Evolutionary conservation across 30 jellyfish, hydroid and myxozoan species (phyloP).

Genomic region (Turritopsis dohrnii): DNA sequence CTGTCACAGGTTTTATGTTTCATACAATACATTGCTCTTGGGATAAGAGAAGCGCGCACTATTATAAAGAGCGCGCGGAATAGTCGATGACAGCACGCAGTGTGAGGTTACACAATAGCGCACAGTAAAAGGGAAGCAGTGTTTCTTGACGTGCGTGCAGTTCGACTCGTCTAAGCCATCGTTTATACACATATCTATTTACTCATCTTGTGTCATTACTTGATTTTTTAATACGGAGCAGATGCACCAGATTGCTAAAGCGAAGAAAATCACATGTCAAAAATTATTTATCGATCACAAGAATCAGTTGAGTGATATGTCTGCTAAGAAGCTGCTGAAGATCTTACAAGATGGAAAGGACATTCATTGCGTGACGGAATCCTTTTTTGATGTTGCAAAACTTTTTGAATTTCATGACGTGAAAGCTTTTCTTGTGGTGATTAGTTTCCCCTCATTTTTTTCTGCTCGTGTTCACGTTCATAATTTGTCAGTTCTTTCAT

Average conservation of each 20-base stretch:
- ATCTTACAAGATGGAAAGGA: constrained; percentile 47
- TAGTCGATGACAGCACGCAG: too few species aligned
- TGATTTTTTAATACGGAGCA: background rate
- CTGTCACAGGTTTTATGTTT: too few species aligned
- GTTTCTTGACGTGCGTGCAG: too few species aligned
- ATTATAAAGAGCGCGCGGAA: too few species aligned
- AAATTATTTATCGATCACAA: constrained; percentile 40
- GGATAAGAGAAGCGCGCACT: too few species aligned
- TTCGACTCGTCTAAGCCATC: too few species aligned
- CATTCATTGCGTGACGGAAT: constrained; percentile 33
- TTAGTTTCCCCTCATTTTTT: background rate
- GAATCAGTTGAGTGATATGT: constrained; percentile 55
- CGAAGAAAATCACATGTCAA: constrained; percentile 40
- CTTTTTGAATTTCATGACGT: constrained; percentile 55
- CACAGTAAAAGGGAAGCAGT: too few species aligned
- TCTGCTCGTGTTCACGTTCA: background rate
- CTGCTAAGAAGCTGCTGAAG: constrained; percentile 48
- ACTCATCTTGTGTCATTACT: background rate
- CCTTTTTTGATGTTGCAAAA: constrained; percentile 52
- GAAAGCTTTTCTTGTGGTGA: constrained; percentile 57
- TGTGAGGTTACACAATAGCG: too few species aligned
- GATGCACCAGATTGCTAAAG: constrained; percentile 60
- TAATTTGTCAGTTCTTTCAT: too few species aligned
- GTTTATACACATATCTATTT: too few species aligned
- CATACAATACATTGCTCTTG: too few species aligned